Conservation (phyloP, 2,797 vertebrate genomes). For the Pangasius sanitwongsei region DNA sequence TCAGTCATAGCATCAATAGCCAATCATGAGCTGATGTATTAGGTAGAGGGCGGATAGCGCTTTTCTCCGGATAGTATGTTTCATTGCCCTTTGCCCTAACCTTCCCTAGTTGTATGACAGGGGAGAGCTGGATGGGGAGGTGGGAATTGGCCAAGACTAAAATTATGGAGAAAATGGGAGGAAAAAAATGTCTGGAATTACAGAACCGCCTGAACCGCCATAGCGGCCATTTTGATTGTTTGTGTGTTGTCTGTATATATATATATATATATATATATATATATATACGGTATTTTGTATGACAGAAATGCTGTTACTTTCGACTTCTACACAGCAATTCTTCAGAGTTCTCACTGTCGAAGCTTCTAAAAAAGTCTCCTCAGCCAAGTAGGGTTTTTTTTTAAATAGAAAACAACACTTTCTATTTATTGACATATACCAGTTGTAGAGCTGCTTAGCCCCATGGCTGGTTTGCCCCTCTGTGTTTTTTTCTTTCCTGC, state of each 20-base stretch:
- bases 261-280: not conserved
- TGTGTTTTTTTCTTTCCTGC: conserved; percentile 15
- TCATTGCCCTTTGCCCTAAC: not conserved
- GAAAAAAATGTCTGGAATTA: not conserved
- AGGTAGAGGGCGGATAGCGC: not conserved
- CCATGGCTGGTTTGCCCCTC: conserved; percentile 7
- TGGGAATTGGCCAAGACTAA: not conserved
- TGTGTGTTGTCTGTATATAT: not conserved
- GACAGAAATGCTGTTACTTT: not conserved
- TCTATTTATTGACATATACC: conserved; percentile 5
- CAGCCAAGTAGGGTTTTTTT: not conserved
- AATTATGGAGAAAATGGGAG: not conserved
- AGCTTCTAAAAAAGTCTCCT: not conserved
- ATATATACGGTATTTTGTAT: not conserved
- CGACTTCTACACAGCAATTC: not conserved
- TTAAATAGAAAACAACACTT: not conserved
- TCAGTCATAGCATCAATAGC: not conserved
- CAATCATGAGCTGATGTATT: not conserved
- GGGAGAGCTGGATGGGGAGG: not conserved
- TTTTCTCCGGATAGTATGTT: not conserved
- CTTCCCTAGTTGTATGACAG: not conserved
- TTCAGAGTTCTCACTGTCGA: not conserved
- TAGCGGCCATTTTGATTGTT: not conserved
- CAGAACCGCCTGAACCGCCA: not conserved
- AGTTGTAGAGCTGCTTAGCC: conserved; percentile 25